These are phyloP conservation scores for Xerus inauris DNA, from an alignment of 2,113 vertebrate genomes.

Conservation along the genomic window DNA sequence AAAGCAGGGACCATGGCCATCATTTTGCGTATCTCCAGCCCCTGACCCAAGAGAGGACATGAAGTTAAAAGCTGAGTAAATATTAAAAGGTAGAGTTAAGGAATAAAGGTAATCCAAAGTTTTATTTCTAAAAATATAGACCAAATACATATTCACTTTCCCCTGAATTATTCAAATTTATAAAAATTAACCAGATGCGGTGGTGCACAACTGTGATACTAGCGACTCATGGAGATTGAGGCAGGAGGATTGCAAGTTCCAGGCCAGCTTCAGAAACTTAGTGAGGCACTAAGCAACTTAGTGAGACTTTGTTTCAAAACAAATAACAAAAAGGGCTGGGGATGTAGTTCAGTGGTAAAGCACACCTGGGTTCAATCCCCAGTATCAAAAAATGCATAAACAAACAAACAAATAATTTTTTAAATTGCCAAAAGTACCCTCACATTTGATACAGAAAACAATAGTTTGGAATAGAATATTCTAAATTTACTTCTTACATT, in stretches of 20 bases:
- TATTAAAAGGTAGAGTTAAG: neutral
- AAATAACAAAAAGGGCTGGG: too few relatives aligned
- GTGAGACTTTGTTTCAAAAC: too few relatives aligned
- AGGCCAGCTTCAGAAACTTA: too few relatives aligned
- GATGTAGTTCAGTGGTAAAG: too few relatives aligned
- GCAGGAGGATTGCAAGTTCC: too few relatives aligned
- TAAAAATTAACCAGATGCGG: too few relatives aligned
- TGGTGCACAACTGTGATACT: too few relatives aligned
- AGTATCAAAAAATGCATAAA: too few relatives aligned
- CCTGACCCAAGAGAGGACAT: neutral
- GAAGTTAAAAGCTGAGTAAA: neutral
- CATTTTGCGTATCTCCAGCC: neutral
- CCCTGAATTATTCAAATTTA: neutral
- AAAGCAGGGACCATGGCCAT: neutral
- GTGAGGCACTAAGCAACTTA: too few relatives aligned
- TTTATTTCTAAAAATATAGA: neutral
- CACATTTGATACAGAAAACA: neutral
- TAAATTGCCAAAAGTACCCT: neutral
- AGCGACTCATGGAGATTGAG: too few relatives aligned
- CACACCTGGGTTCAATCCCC: too few relatives aligned
- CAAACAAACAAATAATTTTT: too few relatives aligned
- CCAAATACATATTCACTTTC: neutral
- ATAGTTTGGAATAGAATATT: neutral
- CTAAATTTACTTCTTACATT: constrained; percentile 19
- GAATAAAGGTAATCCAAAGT: neutral